Percentiles rank a stretch among this genome's conserved stretches.
Evolutionary conservation across 2,888 invertebrate genomes (phyloP).

Genomic region (Eilema griseolum): DNA sequence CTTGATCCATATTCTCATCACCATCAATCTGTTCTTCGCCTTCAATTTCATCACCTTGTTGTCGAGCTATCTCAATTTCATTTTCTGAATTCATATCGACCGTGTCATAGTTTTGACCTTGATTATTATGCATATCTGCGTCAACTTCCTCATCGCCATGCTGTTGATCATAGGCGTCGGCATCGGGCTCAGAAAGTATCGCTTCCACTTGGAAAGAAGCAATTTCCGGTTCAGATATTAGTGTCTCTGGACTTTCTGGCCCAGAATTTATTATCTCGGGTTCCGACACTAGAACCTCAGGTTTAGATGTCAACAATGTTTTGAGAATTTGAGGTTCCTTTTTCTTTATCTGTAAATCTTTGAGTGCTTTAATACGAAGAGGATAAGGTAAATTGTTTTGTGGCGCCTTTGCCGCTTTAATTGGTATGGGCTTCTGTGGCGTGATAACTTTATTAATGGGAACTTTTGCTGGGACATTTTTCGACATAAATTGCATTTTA

Average conservation of each 20-base stretch:
- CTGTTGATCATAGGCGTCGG: conserved; percentile 70
- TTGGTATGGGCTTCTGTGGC: conserved; percentile 78
- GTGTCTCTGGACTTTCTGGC: conserved; percentile 83
- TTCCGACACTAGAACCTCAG: conserved; percentile 81
- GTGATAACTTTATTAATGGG: conserved; percentile 64
- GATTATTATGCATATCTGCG: conserved; percentile 64
- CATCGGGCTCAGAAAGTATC: conserved; percentile 81
- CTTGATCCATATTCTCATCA: conserved; percentile 51
- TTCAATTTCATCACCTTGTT: conserved; percentile 65
- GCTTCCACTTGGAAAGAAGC: conserved; percentile 84
- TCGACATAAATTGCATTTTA: conserved; percentile 77
- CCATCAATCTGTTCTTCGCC: conserved; percentile 56
- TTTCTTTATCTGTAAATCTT: conserved; percentile 83
- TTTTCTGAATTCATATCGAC: conserved; percentile 84
- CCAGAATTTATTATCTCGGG: conserved; percentile 84
- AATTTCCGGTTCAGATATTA: conserved; percentile 84
- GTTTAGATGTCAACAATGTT: conserved; percentile 80
- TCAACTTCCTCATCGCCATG: conserved; percentile 65
- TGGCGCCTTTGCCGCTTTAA: conserved; percentile 67
- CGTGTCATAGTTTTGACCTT: conserved; percentile 78
- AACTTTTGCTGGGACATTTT: conserved; percentile 69
- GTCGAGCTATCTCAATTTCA: conserved; percentile 82
- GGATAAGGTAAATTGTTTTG: conserved; percentile 82
- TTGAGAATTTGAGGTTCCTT: conserved; percentile 85
- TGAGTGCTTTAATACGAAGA: conserved; percentile 82